These are phyloP conservation scores for Cirrhinus molitorella DNA, from an alignment of 2,797 vertebrate species.

Conservation along the genomic window DNA sequence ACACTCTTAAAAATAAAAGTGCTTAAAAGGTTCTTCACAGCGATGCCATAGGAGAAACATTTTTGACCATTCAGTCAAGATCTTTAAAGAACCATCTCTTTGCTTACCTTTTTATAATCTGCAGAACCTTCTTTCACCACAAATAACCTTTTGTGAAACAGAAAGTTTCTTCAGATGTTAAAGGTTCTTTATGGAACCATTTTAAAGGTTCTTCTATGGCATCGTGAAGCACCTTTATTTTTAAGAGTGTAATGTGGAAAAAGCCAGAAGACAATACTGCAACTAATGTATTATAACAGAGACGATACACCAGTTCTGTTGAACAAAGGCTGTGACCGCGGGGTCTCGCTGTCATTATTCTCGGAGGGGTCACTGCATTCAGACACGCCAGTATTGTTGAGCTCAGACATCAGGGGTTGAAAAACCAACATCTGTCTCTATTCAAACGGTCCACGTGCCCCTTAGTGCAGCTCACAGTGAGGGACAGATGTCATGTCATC, in stretches of 20 bases:
- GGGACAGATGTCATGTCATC: conserved; percentile 49
- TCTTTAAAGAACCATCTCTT: no score
- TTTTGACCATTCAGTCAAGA: no score
- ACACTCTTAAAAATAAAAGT: no score
- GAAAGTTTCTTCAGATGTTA: no score
- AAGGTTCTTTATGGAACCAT: no score
- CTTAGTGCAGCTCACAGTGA: neutral
- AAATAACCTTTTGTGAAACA: no score
- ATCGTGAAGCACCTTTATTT: no score
- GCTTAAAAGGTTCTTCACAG: no score
- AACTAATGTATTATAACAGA: neutral
- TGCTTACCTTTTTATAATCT: no score
- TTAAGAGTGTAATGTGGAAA: conserved; percentile 18
- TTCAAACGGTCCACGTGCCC: conserved; percentile 13
- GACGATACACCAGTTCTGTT: neutral
- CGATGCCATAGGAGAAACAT: no score
- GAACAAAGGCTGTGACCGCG: conserved; percentile 20
- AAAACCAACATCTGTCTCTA: conserved; percentile 49
- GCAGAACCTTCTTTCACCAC: no score
- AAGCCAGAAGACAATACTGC: neutral
- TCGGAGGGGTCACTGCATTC: conserved; percentile 27
- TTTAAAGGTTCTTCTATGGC: no score
- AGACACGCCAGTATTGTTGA: neutral
- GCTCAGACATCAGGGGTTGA: conserved; percentile 30
- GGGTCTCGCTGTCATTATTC: conserved; percentile 10